Evolutionary conservation across 2,113 vertebrate genomes (phyloP).

Genomic region (Ceyx cyanopectus): DNA sequence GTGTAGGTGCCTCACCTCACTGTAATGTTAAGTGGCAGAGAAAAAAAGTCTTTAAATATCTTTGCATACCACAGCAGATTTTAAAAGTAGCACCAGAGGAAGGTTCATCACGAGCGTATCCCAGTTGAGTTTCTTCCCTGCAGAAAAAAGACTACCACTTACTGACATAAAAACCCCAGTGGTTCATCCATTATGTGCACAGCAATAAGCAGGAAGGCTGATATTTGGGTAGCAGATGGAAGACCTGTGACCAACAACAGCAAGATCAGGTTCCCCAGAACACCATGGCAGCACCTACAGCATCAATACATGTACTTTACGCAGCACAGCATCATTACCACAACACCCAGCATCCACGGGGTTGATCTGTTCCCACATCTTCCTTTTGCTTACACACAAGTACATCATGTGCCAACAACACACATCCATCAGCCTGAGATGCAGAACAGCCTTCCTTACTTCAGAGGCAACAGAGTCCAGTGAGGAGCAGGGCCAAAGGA

Average conservation of each 20-base stretch:
- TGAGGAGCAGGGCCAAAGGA: background rate
- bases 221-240: background rate
- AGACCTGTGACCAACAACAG: background rate
- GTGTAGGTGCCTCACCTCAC: conserved; percentile 4
- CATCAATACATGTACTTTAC: background rate
- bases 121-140: background rate
- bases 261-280: background rate
- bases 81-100: background rate
- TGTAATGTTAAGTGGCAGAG: conserved; percentile 6
- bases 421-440: rapidly evolving
- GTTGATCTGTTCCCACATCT: rapidly evolving
- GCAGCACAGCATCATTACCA: rapidly evolving
- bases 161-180: background rate
- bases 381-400: background rate
- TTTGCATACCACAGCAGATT: background rate
- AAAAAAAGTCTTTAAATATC: conserved; percentile 19
- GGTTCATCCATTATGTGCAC: rapidly evolving
- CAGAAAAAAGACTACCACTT: background rate
- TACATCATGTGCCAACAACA: rapidly evolving
- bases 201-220: background rate
- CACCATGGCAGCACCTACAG: background rate
- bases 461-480: background rate
- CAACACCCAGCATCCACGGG: background rate
- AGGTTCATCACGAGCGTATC: background rate
- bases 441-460: background rate